Evolutionary conservation across 2,113 vertebrate genomes (phyloP).

Genomic region (Phoxinus phoxinus): DNA sequence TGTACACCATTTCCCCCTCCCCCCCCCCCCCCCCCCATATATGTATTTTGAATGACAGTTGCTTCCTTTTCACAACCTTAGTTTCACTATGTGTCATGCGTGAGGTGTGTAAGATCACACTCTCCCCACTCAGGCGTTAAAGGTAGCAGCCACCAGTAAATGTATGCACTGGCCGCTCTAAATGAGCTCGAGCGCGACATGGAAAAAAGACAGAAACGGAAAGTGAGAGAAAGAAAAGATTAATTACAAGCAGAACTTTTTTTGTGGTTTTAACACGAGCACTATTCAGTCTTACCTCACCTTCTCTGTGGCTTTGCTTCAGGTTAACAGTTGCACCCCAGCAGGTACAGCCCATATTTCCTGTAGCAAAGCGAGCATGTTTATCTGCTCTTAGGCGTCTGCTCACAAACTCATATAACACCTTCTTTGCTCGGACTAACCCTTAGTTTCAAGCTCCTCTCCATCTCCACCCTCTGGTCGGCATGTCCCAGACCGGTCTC

Average conservation of each 20-base stretch:
- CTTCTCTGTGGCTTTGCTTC: slow-evolving; percentile 56
- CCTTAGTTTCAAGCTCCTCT: background rate
- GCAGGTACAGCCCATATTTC: slow-evolving; percentile 62
- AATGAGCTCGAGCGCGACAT: background rate
- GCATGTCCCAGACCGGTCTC: background rate
- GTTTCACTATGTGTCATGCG: slow-evolving; percentile 1
- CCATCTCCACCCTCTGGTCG: slow-evolving; percentile 15
- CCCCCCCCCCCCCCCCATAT: too few species aligned
- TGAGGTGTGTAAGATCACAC: slow-evolving; percentile 5
- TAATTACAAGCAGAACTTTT: slow-evolving; percentile 10
- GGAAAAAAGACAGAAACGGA: background rate
- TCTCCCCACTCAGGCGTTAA: background rate
- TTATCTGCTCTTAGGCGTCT: slow-evolving; percentile 16
- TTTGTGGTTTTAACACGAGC: slow-evolving; percentile 51
- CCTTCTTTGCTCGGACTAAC: background rate
- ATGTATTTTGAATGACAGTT: background rate
- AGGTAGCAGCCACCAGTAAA: background rate
- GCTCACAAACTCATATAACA: background rate
- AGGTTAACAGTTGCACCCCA: slow-evolving; percentile 55
- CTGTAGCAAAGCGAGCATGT: slow-evolving; percentile 48
- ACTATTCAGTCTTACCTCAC: slow-evolving; percentile 36
- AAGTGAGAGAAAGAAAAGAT: background rate
- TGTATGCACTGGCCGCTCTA: background rate
- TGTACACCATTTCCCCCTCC: too few species aligned
- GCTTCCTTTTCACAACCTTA: background rate